Evolutionary conservation across 2,797 vertebrate species (phyloP).

Genomic region (Thamnophis elegans): DNA sequence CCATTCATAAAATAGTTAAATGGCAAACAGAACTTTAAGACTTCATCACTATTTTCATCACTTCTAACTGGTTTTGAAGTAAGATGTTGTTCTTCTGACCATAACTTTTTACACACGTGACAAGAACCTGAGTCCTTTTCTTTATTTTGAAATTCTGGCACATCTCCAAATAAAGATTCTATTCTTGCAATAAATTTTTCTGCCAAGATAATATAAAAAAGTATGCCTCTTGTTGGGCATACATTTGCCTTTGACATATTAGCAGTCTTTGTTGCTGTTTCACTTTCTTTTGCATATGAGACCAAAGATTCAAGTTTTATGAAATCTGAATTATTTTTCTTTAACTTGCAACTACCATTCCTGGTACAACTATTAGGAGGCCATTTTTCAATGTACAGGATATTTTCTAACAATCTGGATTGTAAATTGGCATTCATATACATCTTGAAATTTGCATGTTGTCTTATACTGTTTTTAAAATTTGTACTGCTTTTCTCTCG

Average conservation of each 20-base stretch:
- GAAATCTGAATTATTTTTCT: background rate
- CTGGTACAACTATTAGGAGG: constrained; percentile 7
- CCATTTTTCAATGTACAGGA: background rate
- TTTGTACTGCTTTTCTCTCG: constrained; percentile 1
- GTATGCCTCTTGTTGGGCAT: constrained; percentile 3
- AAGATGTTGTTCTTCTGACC: background rate
- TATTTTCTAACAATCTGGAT: constrained; percentile 4
- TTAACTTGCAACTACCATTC: constrained; percentile 29
- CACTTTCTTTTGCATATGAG: constrained; percentile 14
- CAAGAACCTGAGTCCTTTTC: background rate
- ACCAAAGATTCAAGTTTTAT: background rate
- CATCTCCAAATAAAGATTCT: background rate
- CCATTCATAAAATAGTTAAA: constrained; percentile 28
- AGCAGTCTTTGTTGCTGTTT: constrained; percentile 3
- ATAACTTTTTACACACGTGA: constrained; percentile 2
- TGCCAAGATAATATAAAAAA: constrained; percentile 21
- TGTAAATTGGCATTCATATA: constrained; percentile 8
- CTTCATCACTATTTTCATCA: constrained; percentile 24
- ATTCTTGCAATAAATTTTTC: background rate
- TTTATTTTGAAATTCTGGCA: background rate
- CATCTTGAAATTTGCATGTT: background rate
- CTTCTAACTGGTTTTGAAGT: constrained; percentile 37
- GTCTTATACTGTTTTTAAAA: background rate
- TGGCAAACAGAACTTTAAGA: constrained; percentile 36
- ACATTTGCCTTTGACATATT: constrained; percentile 4